Base-by-base conservation (phyloP, 2,888 invertebrate species). In the Altica lythri region DNA sequence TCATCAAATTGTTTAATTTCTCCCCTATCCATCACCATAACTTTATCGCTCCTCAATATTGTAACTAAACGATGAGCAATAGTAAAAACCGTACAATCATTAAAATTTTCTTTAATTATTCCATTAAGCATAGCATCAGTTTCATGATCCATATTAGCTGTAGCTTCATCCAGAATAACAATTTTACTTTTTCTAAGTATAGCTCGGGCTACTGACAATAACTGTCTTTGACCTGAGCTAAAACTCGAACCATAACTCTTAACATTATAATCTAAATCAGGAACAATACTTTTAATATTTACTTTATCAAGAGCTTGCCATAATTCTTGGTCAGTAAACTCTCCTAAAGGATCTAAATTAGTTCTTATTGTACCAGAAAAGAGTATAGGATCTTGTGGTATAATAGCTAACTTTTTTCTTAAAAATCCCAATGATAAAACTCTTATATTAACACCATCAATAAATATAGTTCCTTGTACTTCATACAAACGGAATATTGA, bases 311-410 rank as follows among this genome's bases (percentile, higher is more conserved):
- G 77, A 0, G 89, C 90, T 55, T 83, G 80, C 94, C 94, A 95
- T 1, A 95, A 75, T 53, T 87, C 81, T 10, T 82, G 81, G 66
- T 95, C 94, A 0, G 83, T 80, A 69, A 86, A 88, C 67, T 86
- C 83, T 53, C 86, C 83, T 71, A 92, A 91, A 1, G 94, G 95
- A 78, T 95, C 95, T 48, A 95, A 80, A 77, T 95, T 95, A 67
- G 86, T 86, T 1, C 94, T 79, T 78, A 95, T 81, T 4, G 90
- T 87, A 35, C 93, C 94, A 0, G 90, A 88, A 77, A 95, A 92
- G 38, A 92, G 77, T 50, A 91, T 88, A 0, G 92, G 91, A 70
- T 91, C 90, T 75, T 92, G 92, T 0, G 92, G 91, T 51, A 92
- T 92, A 68, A 92, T 90, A 9, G 91, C 89, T 55, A 92, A 81